Evolutionary conservation across 1,140 invertebrate genomes (phyloP).

Genomic region (Cepaea nemoralis): DNA sequence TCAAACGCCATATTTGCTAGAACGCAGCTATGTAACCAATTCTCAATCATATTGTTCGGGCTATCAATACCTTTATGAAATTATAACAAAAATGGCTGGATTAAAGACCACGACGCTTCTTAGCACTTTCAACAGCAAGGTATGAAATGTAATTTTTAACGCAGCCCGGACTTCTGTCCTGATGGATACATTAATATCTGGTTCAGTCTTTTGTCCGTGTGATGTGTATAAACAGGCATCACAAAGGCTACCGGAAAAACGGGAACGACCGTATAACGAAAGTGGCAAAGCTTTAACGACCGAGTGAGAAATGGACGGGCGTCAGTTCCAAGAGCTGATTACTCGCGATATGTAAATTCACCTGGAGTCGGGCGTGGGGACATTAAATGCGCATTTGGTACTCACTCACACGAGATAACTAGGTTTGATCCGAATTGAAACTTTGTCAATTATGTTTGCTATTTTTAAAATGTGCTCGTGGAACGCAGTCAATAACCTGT

Average conservation of each 20-base stretch:
- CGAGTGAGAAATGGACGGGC: neutral
- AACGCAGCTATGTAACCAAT: neutral
- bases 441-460: neutral
- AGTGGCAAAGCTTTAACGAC: slow-evolving; percentile 4
- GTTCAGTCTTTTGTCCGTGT: neutral
- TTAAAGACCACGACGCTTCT: neutral
- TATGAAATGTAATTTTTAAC: slow-evolving; percentile 2
- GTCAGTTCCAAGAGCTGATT: neutral
- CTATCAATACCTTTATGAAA: neutral
- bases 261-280: neutral
- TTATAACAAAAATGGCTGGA: neutral
- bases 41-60: neutral
- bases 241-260: slow-evolving; percentile 4
- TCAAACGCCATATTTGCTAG: neutral
- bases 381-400: slow-evolving; percentile 16
- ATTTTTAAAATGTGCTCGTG: neutral
- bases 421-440: slow-evolving; percentile 1
- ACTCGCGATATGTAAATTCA: neutral
- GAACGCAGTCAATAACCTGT: neutral
- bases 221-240: neutral
- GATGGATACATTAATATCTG: slow-evolving; percentile 10
- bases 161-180: neutral
- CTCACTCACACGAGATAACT: neutral
- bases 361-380: neutral
- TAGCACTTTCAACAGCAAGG: neutral